Percentiles rank a stretch among this genome's conserved stretches.
phyloP scores from a whole-genome alignment of 2,797 vertebrate genomes.

The Falco columbarius region DNA sequence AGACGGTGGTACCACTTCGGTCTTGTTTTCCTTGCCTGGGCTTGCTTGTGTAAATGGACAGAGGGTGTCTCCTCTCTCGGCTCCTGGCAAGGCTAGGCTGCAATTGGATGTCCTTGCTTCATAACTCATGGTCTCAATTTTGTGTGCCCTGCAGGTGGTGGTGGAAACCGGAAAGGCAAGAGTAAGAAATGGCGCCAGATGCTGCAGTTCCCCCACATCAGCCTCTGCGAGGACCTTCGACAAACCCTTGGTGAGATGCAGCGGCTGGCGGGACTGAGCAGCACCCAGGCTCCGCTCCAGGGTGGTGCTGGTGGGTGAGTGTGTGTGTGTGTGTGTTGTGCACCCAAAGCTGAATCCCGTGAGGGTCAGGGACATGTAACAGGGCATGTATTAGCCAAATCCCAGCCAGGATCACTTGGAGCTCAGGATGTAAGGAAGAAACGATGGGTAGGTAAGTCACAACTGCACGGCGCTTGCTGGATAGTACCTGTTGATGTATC shows the following conservation, averaged over 20 bases:
- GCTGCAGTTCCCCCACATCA: slow-evolving; percentile 97
- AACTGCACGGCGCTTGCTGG: rapidly evolving
- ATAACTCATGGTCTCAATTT: neutral
- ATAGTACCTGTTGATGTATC: neutral
- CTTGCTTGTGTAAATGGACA: neutral
- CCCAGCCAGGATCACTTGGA: neutral
- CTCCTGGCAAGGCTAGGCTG: neutral
- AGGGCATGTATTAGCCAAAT: rapidly evolving
- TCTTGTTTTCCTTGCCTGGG: neutral
- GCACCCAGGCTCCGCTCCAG: neutral
- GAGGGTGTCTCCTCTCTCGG: neutral
- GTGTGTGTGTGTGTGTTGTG: rapidly evolving
- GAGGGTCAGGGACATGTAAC: rapidly evolving
- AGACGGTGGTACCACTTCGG: rapidly evolving
- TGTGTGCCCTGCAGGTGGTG: slow-evolving; percentile 84
- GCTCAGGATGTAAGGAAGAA: neutral
- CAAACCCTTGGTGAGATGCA: slow-evolving; percentile 84
- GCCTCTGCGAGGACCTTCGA: slow-evolving; percentile 93
- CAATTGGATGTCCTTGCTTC: neutral
- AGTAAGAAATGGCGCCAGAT: slow-evolving; percentile 99
- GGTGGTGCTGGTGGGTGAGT: rapidly evolving
- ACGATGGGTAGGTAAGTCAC: neutral
- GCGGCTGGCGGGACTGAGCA: neutral
- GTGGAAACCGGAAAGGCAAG: slow-evolving; percentile 96
- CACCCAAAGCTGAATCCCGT: neutral